Evolutionary conservation across 2,888 invertebrate species (phyloP).

Genomic region (Fragum whitleyi): DNA sequence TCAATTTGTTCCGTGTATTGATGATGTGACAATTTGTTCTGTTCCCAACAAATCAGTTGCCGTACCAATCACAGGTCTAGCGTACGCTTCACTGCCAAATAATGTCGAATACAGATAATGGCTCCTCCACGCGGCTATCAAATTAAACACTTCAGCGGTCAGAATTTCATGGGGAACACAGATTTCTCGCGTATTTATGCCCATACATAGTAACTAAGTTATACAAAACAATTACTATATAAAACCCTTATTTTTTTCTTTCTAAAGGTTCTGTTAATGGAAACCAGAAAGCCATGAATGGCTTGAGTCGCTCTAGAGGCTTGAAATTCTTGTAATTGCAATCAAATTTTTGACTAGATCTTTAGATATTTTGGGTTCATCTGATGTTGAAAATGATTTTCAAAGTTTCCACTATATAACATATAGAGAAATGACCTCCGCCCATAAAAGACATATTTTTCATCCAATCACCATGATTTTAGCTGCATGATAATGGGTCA

Average conservation of each 20-base stretch:
- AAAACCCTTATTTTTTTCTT: background rate
- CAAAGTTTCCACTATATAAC: no score
- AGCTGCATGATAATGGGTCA: no score
- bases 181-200: slow-evolving; percentile 13
- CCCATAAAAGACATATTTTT: no score
- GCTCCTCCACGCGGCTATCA: slow-evolving; percentile 37
- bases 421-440: no score
- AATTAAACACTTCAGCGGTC: slow-evolving; percentile 44
- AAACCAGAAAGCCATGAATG: no score
- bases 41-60: slow-evolving; percentile 41
- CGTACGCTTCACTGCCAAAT: slow-evolving; percentile 28
- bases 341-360: no score
- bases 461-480: no score
- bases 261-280: no score
- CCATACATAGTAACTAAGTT: slow-evolving; percentile 29
- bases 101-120: slow-evolving; percentile 22
- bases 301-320: no score
- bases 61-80: slow-evolving; percentile 25
- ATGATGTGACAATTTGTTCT: slow-evolving; percentile 49
- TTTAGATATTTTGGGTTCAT: no score
- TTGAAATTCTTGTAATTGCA: no score
- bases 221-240: slow-evolving; percentile 18
- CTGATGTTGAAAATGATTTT: no score
- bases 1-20: slow-evolving; percentile 18
- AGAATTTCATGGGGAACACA: slow-evolving; percentile 31